Evolutionary conservation across 2,113 vertebrate species (phyloP), one percentile per base, ranked within the genome.

Genomic region (Galemys pyrenaicus): DNA sequence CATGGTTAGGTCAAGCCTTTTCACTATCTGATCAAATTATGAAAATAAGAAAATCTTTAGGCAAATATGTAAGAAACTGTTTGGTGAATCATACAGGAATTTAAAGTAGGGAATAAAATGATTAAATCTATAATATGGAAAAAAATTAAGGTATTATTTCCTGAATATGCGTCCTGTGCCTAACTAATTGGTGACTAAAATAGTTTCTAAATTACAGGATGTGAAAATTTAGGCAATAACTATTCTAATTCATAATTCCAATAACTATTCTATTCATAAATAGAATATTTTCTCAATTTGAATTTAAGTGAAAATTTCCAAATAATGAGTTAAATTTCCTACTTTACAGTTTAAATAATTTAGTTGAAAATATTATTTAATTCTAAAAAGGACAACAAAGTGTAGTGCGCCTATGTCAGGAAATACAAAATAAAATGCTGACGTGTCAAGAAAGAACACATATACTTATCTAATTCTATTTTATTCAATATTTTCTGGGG

Each of bases 281-380:
- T 9, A 89, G 28, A 89, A 15, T 89, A 87, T 77, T 84, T 94
- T 88, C 56, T 93, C 46, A 93, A 94, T 80, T 28, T 60, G 44
- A 12, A 41, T 70, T 56, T 22, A 93, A 81, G n/a, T 64, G 9
- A 78, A 86, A 78, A 86, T 65, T 94, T 78, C 16, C 35, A 90
- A 91, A 78, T 75, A 89, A 79, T 56, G 6, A 89, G 32, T 80
- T 58, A 62, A 41, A 32, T 78, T 91, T 89, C 62, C 74, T 30
- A 77, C n/a, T 51, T 64, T 44, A 68, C 2, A 91, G 62, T 65
- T 89, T 87, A 94, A 68, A 78, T 78, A 92, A 68, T 32, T 84
- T 46, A 91, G 16, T 60, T 93, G 62, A 67, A 12, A 91, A 35
- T 39, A 74, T 37, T 75, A 93, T 83, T 87, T 87, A 51, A 87